Percentiles rank a stretch among this genome's conserved stretches.
Evolutionary conservation across 2,113 vertebrate genomes (phyloP).

Genomic region (Pteruthius melanotis): DNA sequence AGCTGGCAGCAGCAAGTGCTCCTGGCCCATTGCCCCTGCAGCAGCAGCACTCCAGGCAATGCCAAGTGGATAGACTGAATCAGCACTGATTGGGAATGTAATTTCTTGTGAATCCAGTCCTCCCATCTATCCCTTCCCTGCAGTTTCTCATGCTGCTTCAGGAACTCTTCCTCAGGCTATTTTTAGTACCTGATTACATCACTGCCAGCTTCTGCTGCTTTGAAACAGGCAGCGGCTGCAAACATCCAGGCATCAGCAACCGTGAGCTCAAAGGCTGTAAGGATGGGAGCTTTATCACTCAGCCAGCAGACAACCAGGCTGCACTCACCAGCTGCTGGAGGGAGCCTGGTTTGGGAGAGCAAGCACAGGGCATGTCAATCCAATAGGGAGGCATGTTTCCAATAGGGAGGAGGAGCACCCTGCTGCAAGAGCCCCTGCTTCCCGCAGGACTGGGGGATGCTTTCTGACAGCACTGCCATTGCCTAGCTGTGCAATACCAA

Average conservation of each 20-base stretch:
- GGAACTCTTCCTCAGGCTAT: conserved; percentile 8
- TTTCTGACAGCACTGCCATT: not conserved
- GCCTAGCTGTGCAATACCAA: not conserved
- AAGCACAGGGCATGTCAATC: not conserved
- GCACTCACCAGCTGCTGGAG: not conserved
- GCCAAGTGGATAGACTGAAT: not conserved
- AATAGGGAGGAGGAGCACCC: not conserved
- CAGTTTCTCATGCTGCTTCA: conserved; percentile 6
- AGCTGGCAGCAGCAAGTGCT: not conserved
- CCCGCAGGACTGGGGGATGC: accelerated
- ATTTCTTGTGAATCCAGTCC: not conserved
- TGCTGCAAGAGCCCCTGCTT: accelerated
- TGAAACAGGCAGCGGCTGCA: not conserved
- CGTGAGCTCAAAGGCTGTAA: not conserved
- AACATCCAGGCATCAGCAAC: not conserved
- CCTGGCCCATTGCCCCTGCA: not conserved
- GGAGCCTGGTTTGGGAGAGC: not conserved
- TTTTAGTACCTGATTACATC: conserved; percentile 53
- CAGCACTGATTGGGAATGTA: not conserved
- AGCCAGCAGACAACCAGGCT: not conserved
- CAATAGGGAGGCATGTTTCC: accelerated
- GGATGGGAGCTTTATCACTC: not conserved
- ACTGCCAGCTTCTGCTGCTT: not conserved
- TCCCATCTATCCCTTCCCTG: not conserved
- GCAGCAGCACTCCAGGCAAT: not conserved